Evolutionary conservation across 2,797 vertebrate genomes (phyloP), one percentile per base, ranked within the genome.

Genomic region (Amblyopsis hoosieri): DNA sequence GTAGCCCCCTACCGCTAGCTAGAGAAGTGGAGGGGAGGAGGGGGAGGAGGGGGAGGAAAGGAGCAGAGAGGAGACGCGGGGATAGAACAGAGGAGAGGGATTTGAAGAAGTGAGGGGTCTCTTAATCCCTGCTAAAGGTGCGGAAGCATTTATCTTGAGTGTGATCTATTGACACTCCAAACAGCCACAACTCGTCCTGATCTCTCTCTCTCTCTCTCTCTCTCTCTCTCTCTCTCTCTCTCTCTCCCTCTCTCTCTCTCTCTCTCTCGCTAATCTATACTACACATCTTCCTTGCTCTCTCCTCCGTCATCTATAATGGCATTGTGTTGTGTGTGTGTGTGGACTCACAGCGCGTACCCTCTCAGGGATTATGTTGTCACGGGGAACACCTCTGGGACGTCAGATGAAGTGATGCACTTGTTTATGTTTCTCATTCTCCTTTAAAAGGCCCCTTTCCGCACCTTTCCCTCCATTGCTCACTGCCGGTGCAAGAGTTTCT

Each of bases 361-460:
- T 82, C 79, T 8, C 61, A 74, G 79, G 85, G 83, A 86, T 90
- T 85, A 86, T 76, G 76, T 80, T 85, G 84, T 90, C 80, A 74
- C 72, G 79, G 66, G 73, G 69, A 48, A 79, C 78, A 76, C 86
- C 78, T 17, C 9, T 63, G 80, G 83, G 82, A 86, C 63, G 49
- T 72, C 79, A 82, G 82, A 86, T 86, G 78, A 87, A 89, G 74
- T 80, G 79, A 82, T 82, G 71, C 77, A 80, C 80, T 85, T 82
- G 80, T 82, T 77, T 82, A 72, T 80, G 64, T 74, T 80, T 84
- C 63, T 83, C 81, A 81, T 76, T 76, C 74, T 57, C 55, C 29
- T 17, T 69, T n/a, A 78, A 72, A 77, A 80, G 81, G 64, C 72
- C 64, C 75, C 74, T 72, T 80, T 84, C 17, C 54, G 14, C 71